Base-by-base conservation (phyloP, 2,797 vertebrate species). In the Champsocephalus esox region DNA sequence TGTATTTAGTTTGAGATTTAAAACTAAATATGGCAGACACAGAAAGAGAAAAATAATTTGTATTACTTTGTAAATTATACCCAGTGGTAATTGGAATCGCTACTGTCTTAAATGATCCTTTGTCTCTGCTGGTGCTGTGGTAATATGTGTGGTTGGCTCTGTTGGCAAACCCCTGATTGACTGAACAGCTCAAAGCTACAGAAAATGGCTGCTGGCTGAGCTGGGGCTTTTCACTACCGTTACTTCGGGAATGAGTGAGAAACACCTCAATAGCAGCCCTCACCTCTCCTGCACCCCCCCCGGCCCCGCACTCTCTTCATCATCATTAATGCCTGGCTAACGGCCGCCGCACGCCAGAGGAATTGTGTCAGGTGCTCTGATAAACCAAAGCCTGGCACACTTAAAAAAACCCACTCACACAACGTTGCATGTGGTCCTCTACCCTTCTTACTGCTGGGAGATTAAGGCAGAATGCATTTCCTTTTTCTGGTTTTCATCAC, bases 251-350 rank as follows among this genome's bases (percentile, higher is more conserved):
- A 93, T 89, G 79, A 90, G 69, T 74, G 87, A 88, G 81, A 90
- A 91, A 89, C 85, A 88, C 90, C 89, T 91, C 79, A 78, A 77
- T 78, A 77, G 76, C 71, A 61, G 80, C 75, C 74, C 67, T 83
- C 61, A 49, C 69, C 67, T 73, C 48, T 65, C 75, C 55, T 43
- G 77, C 76, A 44, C 70, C 78, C 70, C 70, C 63, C 80, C 70
- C 77, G 58, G 73, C 86, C 57, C 54, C 44, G 43, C 77, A 81
- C 82, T 79, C 79, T 85, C 86, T 90, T 89, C 77, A 91, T 93
- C 88, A 92, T 92, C 89, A 87, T 93, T 92, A 92, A 88, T 89
- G 90, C 91, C 86, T 85, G 71, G 76, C 85, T 88, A 88, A 92
- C 73, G 51, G 81, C 87, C 77, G 57, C 77, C 9, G 28, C 78